Percentiles rank a stretch among this genome's conserved stretches.
These are phyloP conservation scores for Colletes collaris DNA, from an alignment of 2,888 invertebrate genomes.

Conservation along the genomic window DNA sequence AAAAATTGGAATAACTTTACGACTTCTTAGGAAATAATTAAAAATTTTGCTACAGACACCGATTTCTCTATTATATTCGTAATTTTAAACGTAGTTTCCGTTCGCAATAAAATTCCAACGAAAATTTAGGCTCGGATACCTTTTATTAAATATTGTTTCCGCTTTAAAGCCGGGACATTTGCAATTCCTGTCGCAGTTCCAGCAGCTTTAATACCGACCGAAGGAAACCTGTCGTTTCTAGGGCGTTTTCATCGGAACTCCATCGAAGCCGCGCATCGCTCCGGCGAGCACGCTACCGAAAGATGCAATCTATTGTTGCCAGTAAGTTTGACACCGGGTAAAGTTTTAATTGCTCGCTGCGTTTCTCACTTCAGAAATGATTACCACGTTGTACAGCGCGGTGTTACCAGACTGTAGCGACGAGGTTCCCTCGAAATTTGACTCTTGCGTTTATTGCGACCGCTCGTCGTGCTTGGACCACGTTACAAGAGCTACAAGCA, in stretches of 20 bases:
- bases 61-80: too few relatives aligned
- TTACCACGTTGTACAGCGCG: constrained; percentile 23
- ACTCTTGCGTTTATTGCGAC: not conserved
- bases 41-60: too few relatives aligned
- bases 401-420: not conserved
- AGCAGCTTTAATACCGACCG: too few relatives aligned
- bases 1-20: too few relatives aligned
- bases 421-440: constrained; percentile 12
- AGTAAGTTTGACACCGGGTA: constrained; percentile 46
- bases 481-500: not conserved
- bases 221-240: constrained; percentile 8
- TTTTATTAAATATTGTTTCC: too few relatives aligned
- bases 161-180: too few relatives aligned
- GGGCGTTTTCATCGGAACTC: constrained; percentile 34
- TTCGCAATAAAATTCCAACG: too few relatives aligned
- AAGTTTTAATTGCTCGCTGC: constrained; percentile 61
- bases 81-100: too few relatives aligned
- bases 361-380: constrained; percentile 52
- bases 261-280: constrained; percentile 5
- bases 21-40: too few relatives aligned
- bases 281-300: constrained; percentile 10
- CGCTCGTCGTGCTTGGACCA: not conserved
- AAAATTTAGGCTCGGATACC: too few relatives aligned
- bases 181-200: too few relatives aligned
- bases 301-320: constrained; percentile 36